Percentiles rank a stretch among this genome's conserved stretches.
phyloP scores from a whole-genome alignment of 2,797 vertebrate species.

The Takifugu ocellatus region DNA sequence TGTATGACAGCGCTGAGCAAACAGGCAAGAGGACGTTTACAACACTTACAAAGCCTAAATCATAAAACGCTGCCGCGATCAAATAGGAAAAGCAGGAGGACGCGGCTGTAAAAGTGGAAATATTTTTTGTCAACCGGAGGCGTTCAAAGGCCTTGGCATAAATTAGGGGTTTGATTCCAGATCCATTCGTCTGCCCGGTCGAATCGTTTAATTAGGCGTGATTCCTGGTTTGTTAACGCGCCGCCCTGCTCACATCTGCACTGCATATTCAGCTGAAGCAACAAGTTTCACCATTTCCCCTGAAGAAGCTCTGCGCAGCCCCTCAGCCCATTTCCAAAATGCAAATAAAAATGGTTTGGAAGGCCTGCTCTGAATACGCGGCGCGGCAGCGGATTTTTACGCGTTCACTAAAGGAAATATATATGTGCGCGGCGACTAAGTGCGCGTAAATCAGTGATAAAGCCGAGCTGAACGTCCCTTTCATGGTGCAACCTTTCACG shows the following conservation, averaged over 20 bases:
- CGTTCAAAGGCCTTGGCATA: constrained; percentile 40
- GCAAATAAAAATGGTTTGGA: neutral
- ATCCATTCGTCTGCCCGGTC: constrained; percentile 25
- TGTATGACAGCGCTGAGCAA: constrained; percentile 39
- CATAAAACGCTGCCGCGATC: constrained; percentile 52
- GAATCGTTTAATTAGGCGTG: constrained; percentile 52
- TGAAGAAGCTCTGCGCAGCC: constrained; percentile 18
- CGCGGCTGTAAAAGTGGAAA: constrained; percentile 55
- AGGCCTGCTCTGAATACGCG: constrained; percentile 9
- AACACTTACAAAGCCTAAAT: constrained; percentile 53
- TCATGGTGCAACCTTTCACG: too few relatives aligned
- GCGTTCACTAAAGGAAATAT: constrained; percentile 1
- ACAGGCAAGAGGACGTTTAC: constrained; percentile 56
- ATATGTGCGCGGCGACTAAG: neutral
- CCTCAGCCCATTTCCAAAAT: neutral
- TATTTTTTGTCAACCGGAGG: constrained; percentile 36
- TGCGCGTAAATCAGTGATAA: too few relatives aligned
- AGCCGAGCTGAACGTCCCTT: too few relatives aligned
- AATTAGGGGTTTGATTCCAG: constrained; percentile 16
- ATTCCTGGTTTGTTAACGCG: constrained; percentile 54
- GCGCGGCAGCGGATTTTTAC: neutral
- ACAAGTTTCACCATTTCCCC: constrained; percentile 52
- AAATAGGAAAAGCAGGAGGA: constrained; percentile 49
- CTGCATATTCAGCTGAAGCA: constrained; percentile 52
- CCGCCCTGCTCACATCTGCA: constrained; percentile 45